A percentile compares a stretch with the other conserved stretches of the same genome.
phyloP scores from a whole-genome alignment of 2,113 vertebrate genomes.

The Nyctereutes procyonoides region DNA sequence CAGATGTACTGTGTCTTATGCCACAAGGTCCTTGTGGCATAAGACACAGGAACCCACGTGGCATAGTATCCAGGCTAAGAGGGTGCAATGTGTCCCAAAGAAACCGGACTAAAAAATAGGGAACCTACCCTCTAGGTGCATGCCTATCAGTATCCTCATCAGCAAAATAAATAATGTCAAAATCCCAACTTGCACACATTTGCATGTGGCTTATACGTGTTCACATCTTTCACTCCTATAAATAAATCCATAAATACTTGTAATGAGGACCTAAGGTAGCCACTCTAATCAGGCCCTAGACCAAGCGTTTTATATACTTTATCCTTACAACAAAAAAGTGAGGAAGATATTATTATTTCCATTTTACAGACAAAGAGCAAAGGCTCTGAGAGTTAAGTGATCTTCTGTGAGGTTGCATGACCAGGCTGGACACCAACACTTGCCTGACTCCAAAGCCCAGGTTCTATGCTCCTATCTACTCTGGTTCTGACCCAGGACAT shows the following conservation, averaged over 20 bases:
- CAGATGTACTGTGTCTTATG: too few relatives aligned
- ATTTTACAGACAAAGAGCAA: neutral
- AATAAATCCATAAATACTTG: neutral
- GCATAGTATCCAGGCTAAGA: neutral
- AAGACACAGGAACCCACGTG: accelerated
- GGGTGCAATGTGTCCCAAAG: accelerated
- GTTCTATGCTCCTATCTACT: neutral
- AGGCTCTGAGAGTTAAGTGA: neutral
- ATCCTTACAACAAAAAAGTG: neutral
- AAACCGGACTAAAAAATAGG: neutral
- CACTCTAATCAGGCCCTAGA: neutral
- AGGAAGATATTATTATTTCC: neutral
- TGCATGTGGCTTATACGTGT: accelerated
- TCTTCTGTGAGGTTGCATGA: neutral
- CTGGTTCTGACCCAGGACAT: neutral
- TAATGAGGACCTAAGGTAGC: neutral
- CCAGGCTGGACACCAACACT: too few relatives aligned
- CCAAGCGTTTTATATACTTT: too few relatives aligned
- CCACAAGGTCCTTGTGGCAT: too few relatives aligned
- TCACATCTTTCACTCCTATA: neutral
- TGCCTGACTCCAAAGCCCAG: neutral
- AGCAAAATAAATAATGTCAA: neutral
- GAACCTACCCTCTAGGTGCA: accelerated
- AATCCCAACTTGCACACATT: too few relatives aligned
- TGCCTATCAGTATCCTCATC: neutral